Conservation (phyloP, 2,113 vertebrate species). For the Tenebrosternarchus preto region DNA sequence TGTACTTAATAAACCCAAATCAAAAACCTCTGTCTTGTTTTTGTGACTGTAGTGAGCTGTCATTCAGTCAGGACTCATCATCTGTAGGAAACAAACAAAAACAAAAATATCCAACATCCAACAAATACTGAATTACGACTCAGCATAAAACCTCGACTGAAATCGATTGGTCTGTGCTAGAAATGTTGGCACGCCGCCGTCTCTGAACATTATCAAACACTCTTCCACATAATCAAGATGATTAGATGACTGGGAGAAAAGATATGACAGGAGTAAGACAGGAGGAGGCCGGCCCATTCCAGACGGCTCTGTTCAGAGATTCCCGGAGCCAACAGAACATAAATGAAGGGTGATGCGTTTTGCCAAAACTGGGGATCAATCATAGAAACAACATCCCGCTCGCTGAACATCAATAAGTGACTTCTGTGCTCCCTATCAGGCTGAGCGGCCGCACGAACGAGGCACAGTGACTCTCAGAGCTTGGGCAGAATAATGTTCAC, state of each 20-base stretch:
- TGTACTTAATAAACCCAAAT: slow-evolving; percentile 7
- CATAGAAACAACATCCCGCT: neutral
- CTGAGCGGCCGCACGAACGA: neutral
- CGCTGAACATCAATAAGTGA: slow-evolving; percentile 16
- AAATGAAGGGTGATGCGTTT: slow-evolving; percentile 39
- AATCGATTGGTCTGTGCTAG: neutral
- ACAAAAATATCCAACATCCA: neutral
- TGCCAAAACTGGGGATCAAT: slow-evolving; percentile 28
- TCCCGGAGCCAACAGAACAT: neutral
- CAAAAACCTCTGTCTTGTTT: neutral
- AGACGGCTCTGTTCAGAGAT: neutral
- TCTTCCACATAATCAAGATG: neutral
- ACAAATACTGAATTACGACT: neutral
- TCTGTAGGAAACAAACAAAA: neutral
- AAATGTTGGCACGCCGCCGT: neutral
- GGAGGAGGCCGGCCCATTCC: neutral
- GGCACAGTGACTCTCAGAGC: neutral
- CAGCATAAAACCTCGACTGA: neutral
- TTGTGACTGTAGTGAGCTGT: neutral
- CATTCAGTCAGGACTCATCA: neutral
- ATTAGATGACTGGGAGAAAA: neutral
- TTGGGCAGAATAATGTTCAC: neutral
- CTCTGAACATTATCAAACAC: neutral
- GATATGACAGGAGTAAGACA: neutral
- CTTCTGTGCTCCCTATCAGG: slow-evolving; percentile 5